These are phyloP conservation scores for Chloropsis cyanopogon DNA, from an alignment of 2,113 vertebrate species.

Conservation along the genomic window DNA sequence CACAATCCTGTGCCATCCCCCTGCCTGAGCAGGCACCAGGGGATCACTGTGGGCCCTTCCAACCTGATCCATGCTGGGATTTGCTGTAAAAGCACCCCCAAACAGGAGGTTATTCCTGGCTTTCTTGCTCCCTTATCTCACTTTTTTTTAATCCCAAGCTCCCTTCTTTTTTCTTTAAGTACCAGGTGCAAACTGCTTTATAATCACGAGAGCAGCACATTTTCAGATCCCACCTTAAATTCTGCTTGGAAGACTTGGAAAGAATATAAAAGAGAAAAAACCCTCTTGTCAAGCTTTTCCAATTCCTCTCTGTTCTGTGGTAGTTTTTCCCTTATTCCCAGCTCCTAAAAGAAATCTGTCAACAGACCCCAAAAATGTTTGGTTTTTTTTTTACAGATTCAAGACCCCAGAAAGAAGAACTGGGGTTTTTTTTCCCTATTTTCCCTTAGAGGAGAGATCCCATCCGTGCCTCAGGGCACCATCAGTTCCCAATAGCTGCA, in stretches of 20 bases:
- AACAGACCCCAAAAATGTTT: not conserved
- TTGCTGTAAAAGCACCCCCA: not conserved
- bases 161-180: not conserved
- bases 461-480: not conserved
- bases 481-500: not conserved
- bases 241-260: not conserved
- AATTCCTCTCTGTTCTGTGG: not conserved
- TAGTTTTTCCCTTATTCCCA: not conserved
- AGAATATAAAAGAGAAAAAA: not conserved
- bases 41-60: not conserved
- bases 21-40: not conserved
- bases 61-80: not conserved
- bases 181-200: not conserved
- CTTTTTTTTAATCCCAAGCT: not conserved
- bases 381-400: not conserved
- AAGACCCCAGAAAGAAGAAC: not conserved
- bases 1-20: not conserved
- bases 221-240: not conserved
- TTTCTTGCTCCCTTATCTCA: not conserved
- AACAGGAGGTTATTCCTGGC: fast-evolving
- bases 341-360: not conserved
- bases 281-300: not conserved
- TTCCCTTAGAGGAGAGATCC: not conserved
- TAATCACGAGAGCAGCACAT: not conserved
- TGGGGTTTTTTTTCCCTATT: fast-evolving